phyloP scores from a whole-genome alignment of 2,888 invertebrate genomes.

The Salticus scenicus region DNA sequence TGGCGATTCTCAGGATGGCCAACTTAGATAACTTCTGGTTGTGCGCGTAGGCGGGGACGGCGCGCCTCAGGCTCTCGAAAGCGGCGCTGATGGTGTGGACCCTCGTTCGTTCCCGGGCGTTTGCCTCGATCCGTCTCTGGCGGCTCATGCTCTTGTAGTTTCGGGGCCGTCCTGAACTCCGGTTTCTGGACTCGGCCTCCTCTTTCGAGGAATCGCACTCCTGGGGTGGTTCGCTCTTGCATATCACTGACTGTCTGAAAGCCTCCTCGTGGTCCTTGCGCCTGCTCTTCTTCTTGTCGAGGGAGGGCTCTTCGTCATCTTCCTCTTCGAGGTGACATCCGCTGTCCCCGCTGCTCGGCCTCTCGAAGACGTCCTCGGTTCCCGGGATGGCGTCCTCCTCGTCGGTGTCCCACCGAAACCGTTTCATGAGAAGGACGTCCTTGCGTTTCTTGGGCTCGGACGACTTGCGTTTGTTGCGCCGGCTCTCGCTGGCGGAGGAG shows the following conservation, averaged over 20 bases:
- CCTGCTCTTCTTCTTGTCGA: background rate
- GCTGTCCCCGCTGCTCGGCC: conserved; percentile 64
- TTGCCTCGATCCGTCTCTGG: conserved; percentile 93
- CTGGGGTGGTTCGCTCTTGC: background rate
- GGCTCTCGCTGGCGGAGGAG: conserved; percentile 75
- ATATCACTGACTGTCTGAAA: conserved; percentile 63
- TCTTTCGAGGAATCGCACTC: background rate
- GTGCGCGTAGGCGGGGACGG: conserved; percentile 93
- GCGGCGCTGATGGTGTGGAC: conserved; percentile 97
- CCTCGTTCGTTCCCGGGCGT: conserved; percentile 91
- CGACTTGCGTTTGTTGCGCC: conserved; percentile 82
- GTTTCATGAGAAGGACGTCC: conserved; percentile 74
- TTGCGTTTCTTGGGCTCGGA: conserved; percentile 79
- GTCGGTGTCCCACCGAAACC: conserved; percentile 78
- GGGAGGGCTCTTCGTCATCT: background rate
- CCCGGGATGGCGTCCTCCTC: conserved; percentile 74
- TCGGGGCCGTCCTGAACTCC: conserved; percentile 80
- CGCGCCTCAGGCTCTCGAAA: conserved; percentile 88
- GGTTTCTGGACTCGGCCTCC: conserved; percentile 65
- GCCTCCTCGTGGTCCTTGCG: no score
- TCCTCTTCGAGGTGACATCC: background rate
- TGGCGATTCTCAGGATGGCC: conserved; percentile 93
- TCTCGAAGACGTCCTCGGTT: conserved; percentile 37
- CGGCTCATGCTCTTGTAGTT: conserved; percentile 98
- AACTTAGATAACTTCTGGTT: conserved; percentile 95